Percentiles rank a stretch among this genome's conserved stretches.
phyloP scores from a whole-genome alignment of 1,140 invertebrate species.

The Mylabris phalerata region DNA sequence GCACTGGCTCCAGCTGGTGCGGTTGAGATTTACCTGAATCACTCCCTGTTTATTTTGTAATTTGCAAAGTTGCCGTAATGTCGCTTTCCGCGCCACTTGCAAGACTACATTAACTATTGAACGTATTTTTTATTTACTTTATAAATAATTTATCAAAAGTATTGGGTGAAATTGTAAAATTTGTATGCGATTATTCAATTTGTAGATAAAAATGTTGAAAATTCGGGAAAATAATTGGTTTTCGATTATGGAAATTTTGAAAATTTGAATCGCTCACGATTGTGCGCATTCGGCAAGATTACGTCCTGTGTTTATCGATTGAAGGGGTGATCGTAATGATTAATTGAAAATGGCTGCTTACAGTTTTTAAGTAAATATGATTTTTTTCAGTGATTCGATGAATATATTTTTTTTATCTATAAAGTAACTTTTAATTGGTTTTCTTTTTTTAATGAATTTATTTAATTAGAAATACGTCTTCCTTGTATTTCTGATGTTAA shows the following conservation, averaged over 20 bases:
- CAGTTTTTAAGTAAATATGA: conserved; percentile 18
- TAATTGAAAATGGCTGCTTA: conserved; percentile 25
- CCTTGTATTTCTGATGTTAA: conserved; percentile 20
- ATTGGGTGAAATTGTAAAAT: too few species aligned
- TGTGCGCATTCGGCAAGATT: too few species aligned
- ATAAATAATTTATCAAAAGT: too few species aligned
- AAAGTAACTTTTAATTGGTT: neutral
- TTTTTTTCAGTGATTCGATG: conserved; percentile 22
- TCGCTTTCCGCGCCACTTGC: too few species aligned
- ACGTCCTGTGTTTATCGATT: too few species aligned
- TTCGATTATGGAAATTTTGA: neutral
- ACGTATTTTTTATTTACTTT: too few species aligned
- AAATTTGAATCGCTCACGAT: neutral
- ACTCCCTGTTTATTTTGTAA: too few species aligned
- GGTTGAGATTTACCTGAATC: too few species aligned
- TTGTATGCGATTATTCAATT: too few species aligned
- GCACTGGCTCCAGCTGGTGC: too few species aligned
- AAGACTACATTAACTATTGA: too few species aligned
- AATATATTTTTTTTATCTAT: conserved; percentile 10
- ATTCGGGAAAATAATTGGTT: neutral
- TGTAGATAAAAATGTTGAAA: neutral
- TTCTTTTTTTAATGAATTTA: neutral
- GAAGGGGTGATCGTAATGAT: conserved; percentile 4
- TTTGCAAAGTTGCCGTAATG: too few species aligned
- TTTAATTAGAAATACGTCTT: conserved; percentile 4